A percentile compares a stretch with the other conserved stretches of the same genome.
These are phyloP conservation scores for Drosophila mayaguana DNA, from an alignment of 2,888 invertebrate genomes.

Conservation along the genomic window DNA sequence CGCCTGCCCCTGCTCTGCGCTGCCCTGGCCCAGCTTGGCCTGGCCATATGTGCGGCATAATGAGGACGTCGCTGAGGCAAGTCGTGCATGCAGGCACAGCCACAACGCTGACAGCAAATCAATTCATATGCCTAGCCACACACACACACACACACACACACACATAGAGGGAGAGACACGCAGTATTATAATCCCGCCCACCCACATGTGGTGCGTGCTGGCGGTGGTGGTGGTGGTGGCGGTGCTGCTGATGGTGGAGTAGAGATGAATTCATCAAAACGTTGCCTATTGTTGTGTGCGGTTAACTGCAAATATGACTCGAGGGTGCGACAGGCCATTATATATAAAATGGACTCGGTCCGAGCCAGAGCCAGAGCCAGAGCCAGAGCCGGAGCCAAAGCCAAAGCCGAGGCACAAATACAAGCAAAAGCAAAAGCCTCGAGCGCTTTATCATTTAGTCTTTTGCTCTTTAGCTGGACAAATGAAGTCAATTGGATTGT, in stretches of 20 bases:
- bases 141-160: conserved; percentile 3
- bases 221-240: too few relatives aligned
- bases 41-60: conserved; percentile 78
- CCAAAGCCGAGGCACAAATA: neutral
- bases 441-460: conserved; percentile 70
- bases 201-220: conserved; percentile 10
- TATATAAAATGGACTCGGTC: conserved; percentile 59
- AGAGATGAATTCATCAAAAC: conserved; percentile 67
- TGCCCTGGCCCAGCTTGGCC: conserved; percentile 35
- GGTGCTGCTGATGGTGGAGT: neutral
- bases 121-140: conserved; percentile 69
- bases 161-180: neutral
- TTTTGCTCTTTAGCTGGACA: conserved; percentile 64
- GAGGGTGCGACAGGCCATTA: conserved; percentile 64
- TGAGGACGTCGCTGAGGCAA: conserved; percentile 66
- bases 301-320: conserved; percentile 75
- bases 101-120: conserved; percentile 71
- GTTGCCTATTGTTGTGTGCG: conserved; percentile 60
- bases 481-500: conserved; percentile 80
- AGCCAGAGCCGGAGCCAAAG: neutral
- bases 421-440: conserved; percentile 17
- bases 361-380: neutral
- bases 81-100: conserved; percentile 68
- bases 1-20: conserved; percentile 7
- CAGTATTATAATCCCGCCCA: conserved; percentile 11